Conservation (phyloP, 2,888 invertebrate genomes). For the Luperina testacea region DNA sequence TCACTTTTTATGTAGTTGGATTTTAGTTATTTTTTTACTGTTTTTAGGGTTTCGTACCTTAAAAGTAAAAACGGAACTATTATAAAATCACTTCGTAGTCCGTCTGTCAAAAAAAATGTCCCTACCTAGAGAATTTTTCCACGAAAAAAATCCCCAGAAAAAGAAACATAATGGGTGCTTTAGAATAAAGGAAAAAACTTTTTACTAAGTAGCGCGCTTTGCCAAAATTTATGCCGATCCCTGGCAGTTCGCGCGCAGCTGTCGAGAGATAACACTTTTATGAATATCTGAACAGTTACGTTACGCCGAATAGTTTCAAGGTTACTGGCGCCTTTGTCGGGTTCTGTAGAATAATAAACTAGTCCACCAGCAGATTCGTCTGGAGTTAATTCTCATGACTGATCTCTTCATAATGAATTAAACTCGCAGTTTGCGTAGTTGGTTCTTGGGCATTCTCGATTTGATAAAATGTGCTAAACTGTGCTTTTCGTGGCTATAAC, state of each 20-base stretch:
- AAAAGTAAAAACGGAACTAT: no score
- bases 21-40: background rate
- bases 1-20: no score
- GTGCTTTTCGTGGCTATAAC: no score
- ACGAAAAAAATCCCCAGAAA: background rate
- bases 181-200: background rate
- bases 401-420: background rate
- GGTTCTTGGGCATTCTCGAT: background rate
- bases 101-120: background rate
- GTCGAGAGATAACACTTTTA: constrained; percentile 50
- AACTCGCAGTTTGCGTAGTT: no score
- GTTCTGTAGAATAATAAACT: constrained; percentile 38
- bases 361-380: background rate
- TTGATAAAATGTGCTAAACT: no score
- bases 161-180: background rate
- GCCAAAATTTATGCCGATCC: constrained; percentile 36
- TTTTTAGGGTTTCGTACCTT: no score
- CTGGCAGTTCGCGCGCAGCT: constrained; percentile 30
- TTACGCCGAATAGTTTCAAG: constrained; percentile 32
- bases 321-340: background rate
- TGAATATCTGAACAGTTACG: constrained; percentile 51
- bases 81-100: no score
- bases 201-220: constrained; percentile 19
- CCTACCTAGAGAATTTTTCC: background rate
- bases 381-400: background rate